phyloP scores from a whole-genome alignment of 1,140 invertebrate species.

The Eriocheir sinensis region DNA sequence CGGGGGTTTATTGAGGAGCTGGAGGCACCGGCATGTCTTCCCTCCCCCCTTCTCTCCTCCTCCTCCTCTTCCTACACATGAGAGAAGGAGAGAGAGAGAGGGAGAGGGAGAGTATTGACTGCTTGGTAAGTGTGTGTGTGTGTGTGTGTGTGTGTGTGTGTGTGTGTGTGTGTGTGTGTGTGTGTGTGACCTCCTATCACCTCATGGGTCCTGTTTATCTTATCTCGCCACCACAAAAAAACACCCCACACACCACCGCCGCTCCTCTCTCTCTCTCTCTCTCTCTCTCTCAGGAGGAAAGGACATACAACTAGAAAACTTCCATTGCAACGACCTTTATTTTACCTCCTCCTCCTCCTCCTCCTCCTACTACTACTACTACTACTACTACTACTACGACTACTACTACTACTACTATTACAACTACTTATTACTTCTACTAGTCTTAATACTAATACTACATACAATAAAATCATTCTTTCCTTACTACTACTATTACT shows the following conservation, averaged over 20 bases:
- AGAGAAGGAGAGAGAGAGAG: constrained; percentile 13
- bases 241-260: neutral
- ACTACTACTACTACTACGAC: neutral
- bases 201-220: neutral
- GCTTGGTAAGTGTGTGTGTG: neutral
- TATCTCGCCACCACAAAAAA: neutral
- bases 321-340: neutral
- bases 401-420: too few species aligned
- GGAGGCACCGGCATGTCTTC: neutral
- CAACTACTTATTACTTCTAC: too few species aligned
- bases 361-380: neutral
- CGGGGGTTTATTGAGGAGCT: neutral
- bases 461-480: too few species aligned
- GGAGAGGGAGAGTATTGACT: neutral
- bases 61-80: too few species aligned
- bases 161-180: constrained; percentile 3
- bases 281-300: too few species aligned
- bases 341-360: neutral
- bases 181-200: neutral
- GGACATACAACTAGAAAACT: too few species aligned
- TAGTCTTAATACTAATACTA: neutral
- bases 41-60: too few species aligned
- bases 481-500: too few species aligned
- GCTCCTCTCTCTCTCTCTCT: too few species aligned
- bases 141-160: constrained; percentile 22